Evolutionary conservation across 2,797 vertebrate genomes (phyloP), one percentile per base, ranked within the genome.

Genomic region (Xiphophorus birchmanni): DNA sequence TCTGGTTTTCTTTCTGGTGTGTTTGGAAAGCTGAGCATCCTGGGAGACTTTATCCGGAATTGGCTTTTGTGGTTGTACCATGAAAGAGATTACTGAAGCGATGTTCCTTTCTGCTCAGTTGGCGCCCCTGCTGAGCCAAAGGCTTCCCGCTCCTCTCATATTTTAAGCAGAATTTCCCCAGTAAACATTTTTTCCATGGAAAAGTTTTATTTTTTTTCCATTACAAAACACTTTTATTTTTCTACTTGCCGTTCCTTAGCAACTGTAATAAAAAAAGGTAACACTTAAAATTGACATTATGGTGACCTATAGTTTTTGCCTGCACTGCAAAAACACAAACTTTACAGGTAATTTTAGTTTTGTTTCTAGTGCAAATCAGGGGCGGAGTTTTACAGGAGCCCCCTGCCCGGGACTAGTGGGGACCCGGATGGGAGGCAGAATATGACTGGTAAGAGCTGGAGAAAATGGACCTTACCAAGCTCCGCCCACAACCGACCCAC

Each of bases 1-100:
- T 47, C 29, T 88, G 56, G 50, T 45, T 77, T 75, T 86, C 63
- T 82, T 78, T 77, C 26, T 86, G 82, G 48, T 37, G 8, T 80
- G 9, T 87, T 83, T 47, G 82, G 45, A 86, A 79, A 60, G 50
- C 81, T 82, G 60, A 72, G 52, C 15, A 32, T 85, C 89, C 88
- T 81, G 74, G 63, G 74, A 82, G 79, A 80, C 82, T 88, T 87
- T 87, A 84, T 92, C 85, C 82, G 78, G 84, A 84, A 37, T 88
- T 81, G 82, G 87, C 78, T 84, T 91, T 91, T 90, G 86, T 86
- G 86, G 87, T 84, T 76, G 77, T 75, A 77, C 81, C 86, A 88
- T 90, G 83, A 90, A 87, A 83, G 80, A 88, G 82, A 48, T 79
- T 81, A 47, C 76, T 84, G 78, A 80, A 82, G 60, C 77, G 65